Evolutionary conservation across 2,113 vertebrate species (phyloP).

Genomic region (Oryzias celebensis): DNA sequence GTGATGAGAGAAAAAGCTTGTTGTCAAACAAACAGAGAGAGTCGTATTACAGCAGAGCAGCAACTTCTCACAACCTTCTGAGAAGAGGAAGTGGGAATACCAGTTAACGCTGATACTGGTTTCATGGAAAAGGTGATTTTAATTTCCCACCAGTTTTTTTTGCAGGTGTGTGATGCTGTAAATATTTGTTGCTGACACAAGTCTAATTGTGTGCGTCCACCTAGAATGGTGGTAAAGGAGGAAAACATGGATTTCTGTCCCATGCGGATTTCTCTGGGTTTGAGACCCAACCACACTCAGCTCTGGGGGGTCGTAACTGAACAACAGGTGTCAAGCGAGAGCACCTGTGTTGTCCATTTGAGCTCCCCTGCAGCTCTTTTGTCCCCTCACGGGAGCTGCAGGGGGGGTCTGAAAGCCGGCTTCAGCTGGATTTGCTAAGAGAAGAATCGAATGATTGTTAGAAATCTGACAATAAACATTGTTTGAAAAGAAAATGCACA

Average conservation of each 20-base stretch:
- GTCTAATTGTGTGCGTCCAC: conserved; percentile 23
- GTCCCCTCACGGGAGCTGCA: background rate
- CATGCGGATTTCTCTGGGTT: background rate
- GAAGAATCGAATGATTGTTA: too few species aligned
- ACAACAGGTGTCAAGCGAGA: conserved; percentile 62
- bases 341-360: conserved; percentile 39
- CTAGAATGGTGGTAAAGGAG: too few species aligned
- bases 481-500: too few species aligned
- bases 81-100: conserved; percentile 18
- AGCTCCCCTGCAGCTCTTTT: background rate
- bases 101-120: conserved; percentile 8
- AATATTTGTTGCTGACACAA: conserved; percentile 18
- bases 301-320: conserved; percentile 48
- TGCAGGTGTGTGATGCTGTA: conserved; percentile 11
- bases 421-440: background rate
- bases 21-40: conserved; percentile 35
- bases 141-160: background rate
- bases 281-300: conserved; percentile 23
- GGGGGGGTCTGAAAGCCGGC: background rate
- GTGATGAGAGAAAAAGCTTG: conserved; percentile 2
- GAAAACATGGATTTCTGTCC: too few species aligned
- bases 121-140: conserved; percentile 28
- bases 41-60: conserved; percentile 16
- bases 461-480: too few species aligned
- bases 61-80: conserved; percentile 15